A percentile compares a stretch with the other conserved stretches of the same genome.
phyloP scores from a whole-genome alignment of 2,113 vertebrate species.

The Protobothrops mucrosquamatus region DNA sequence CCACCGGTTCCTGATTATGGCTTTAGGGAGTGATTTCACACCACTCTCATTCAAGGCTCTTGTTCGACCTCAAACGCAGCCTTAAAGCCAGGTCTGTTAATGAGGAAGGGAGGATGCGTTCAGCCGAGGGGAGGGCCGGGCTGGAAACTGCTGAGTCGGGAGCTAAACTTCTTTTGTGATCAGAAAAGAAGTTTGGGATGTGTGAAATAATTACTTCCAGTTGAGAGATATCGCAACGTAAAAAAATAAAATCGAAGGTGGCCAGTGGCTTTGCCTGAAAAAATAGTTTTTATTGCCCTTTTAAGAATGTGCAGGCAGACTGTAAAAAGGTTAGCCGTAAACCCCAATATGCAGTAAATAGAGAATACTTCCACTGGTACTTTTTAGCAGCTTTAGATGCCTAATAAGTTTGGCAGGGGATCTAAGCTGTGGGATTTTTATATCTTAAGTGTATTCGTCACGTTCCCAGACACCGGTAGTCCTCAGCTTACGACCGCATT shows the following conservation, averaged over 20 bases:
- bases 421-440: neutral
- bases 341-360: neutral
- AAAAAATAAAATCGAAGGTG: neutral
- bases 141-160: slow-evolving; percentile 26
- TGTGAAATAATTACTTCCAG: neutral
- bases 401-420: neutral
- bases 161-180: neutral
- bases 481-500: neutral
- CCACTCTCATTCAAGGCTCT: slow-evolving; percentile 79
- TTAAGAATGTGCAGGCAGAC: neutral
- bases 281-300: neutral
- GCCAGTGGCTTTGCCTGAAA: neutral
- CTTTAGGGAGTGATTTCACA: slow-evolving; percentile 73
- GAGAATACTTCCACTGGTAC: neutral
- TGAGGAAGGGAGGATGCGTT: slow-evolving; percentile 22
- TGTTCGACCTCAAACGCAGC: slow-evolving; percentile 58
- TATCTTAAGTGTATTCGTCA: neutral
- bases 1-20: slow-evolving; percentile 76
- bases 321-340: neutral
- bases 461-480: neutral
- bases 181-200: slow-evolving; percentile 7
- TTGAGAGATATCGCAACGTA: neutral
- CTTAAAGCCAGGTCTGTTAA: slow-evolving; percentile 35
- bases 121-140: neutral
- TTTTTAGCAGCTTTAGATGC: neutral